phyloP scores from a whole-genome alignment of 2,113 vertebrate species.

The Nannobrachium achirus region DNA sequence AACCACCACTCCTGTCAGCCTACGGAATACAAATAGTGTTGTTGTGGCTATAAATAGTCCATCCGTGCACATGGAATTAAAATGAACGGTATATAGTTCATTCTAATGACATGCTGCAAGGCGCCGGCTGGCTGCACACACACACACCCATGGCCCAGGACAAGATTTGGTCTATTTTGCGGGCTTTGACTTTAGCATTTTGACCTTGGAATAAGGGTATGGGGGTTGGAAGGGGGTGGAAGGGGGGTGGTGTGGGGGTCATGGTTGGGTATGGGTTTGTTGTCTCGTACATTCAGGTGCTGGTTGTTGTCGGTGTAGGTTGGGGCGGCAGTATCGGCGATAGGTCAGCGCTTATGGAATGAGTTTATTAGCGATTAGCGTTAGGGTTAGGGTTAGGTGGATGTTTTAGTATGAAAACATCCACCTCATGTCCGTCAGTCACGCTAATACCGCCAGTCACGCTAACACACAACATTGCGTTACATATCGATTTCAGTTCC shows the following conservation, averaged over 20 bases:
- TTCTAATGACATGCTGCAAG: conserved; percentile 18
- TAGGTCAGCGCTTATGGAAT: too few relatives aligned
- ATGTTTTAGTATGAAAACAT: too few relatives aligned
- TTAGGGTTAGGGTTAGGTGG: too few relatives aligned
- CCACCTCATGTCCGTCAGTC: too few relatives aligned
- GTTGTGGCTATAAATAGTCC: conserved; percentile 10
- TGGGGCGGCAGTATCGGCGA: too few relatives aligned
- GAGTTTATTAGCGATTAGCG: too few relatives aligned
- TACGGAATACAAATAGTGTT: conserved; percentile 32
- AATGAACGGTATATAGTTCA: conserved; percentile 28
- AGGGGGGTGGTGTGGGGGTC: too few relatives aligned
- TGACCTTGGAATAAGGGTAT: conserved; percentile 10
- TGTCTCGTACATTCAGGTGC: conserved; percentile 45
- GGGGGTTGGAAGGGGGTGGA: neutral
- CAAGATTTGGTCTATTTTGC: conserved; percentile 10
- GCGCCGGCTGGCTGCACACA: conserved; percentile 31
- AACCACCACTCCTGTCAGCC: conserved; percentile 27
- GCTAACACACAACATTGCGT: too few relatives aligned
- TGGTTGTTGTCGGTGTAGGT: conserved; percentile 2
- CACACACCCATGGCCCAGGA: conserved; percentile 14
- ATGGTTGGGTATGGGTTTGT: too few relatives aligned
- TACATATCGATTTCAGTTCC: too few relatives aligned
- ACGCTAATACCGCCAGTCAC: too few relatives aligned
- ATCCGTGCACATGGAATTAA: conserved; percentile 35
- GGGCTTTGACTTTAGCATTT: conserved; percentile 23